These are phyloP conservation scores for Elegia similella DNA, from an alignment of 2,888 invertebrate species.

Conservation along the genomic window DNA sequence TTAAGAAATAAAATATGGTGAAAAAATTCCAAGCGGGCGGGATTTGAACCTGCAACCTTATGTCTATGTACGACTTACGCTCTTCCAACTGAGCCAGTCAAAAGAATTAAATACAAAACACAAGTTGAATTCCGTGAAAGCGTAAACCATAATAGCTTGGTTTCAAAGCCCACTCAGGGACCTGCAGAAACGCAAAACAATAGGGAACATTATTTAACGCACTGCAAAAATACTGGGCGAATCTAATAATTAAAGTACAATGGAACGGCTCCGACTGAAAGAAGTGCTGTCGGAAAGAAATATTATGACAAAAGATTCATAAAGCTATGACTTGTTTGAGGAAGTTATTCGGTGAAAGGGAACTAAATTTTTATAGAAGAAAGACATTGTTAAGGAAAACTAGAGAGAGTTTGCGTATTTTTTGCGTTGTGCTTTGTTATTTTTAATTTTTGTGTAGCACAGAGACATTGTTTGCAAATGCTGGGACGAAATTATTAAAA, in stretches of 20 bases:
- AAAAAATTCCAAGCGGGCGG: too few relatives aligned
- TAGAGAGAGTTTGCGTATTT: not conserved
- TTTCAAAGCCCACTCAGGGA: not conserved
- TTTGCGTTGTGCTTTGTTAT: not conserved
- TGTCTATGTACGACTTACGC: too few relatives aligned
- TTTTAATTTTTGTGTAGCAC: not conserved
- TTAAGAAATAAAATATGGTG: too few relatives aligned
- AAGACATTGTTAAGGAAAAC: constrained; percentile 16
- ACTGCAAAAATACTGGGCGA: constrained; percentile 46
- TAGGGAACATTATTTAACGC: constrained; percentile 35
- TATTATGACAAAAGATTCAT: constrained; percentile 35
- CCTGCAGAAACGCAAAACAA: constrained; percentile 22
- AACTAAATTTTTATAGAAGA: constrained; percentile 3
- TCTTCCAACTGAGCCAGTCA: too few relatives aligned
- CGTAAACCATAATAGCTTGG: not conserved
- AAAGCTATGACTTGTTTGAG: constrained; percentile 13
- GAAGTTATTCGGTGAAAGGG: constrained; percentile 6
- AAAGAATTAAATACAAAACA: not conserved
- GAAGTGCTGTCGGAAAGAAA: constrained; percentile 32
- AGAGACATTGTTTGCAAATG: not conserved
- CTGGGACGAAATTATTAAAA: not conserved
- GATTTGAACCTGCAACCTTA: too few relatives aligned
- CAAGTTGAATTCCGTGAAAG: not conserved
- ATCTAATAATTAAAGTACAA: constrained; percentile 67
- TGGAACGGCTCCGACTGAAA: constrained; percentile 37